Evolutionary conservation across 2,797 vertebrate species (phyloP), one percentile per base, ranked within the genome.

Genomic region (Pangasius macronema): DNA sequence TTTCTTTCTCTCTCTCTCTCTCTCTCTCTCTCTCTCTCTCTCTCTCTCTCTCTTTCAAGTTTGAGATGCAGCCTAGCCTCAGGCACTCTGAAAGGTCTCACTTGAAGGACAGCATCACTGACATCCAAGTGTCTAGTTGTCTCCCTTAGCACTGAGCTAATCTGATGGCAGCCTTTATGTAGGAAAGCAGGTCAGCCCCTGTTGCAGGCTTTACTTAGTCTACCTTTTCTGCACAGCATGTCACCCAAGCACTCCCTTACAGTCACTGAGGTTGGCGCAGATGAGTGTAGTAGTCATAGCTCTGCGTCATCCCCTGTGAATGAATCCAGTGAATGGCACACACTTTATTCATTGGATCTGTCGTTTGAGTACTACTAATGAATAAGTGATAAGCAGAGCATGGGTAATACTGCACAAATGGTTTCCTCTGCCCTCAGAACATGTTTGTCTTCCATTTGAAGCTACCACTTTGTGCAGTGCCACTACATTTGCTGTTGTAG

Each of bases 171-270:
- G 80, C 33, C 49, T 55, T 82, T 88, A 72, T 79, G 83, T 80
- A 85, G 83, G 51, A 87, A 89, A 88, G 88, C 83, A 88, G 83
- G 83, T 91, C 87, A 89, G 80, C 61, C 42, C 80, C 70, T 83
- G 79, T 87, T 68, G 85, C 67, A 77, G 72, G 65, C 53, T 90
- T 85, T 81, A 81, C 85, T 81, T 87, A 61, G 42, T 61, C 77
- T 67, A 53, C 61, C n/a, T 0, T 75, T 86, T 82, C 84, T 85
- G 55, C 77, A 33, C 63, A 80, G 30, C 0, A 22, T 59, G 53
- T 33, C 39, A 5, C 39, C 61, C 3, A 65, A 24, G 36, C 36
- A 8, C 22, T 61, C 36, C 10, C 13, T 63, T 33, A 67, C 42
- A 67, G 11, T 82, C 2, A 46, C 36, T 20, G 59, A 16, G 42